Conservation (phyloP, 2,797 vertebrate genomes). For the Acropternis orthonyx region DNA sequence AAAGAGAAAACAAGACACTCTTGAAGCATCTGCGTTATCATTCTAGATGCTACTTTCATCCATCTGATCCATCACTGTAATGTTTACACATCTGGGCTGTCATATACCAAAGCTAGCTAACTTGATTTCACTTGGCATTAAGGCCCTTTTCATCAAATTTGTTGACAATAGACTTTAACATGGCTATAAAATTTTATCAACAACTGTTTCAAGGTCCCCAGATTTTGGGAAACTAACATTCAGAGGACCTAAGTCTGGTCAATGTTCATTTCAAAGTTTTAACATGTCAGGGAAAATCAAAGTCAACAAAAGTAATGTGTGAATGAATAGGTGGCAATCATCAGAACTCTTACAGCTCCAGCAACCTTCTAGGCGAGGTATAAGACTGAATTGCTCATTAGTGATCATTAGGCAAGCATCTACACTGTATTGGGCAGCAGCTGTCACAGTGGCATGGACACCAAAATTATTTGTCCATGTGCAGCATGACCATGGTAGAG, state of each 20-base stretch:
- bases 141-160: background rate
- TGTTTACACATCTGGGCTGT: background rate
- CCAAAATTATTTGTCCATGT: background rate
- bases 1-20: background rate
- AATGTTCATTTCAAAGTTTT: background rate
- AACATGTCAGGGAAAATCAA: background rate
- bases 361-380: background rate
- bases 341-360: background rate
- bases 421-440: background rate
- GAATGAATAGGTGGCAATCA: background rate
- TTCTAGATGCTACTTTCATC: background rate
- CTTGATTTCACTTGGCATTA: background rate
- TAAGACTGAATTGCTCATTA: background rate
- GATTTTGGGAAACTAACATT: background rate
- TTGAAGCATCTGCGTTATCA: background rate
- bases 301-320: background rate
- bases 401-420: background rate
- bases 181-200: background rate
- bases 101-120: background rate
- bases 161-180: background rate
- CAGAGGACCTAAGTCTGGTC: background rate
- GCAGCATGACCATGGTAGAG: background rate
- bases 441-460: background rate
- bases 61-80: background rate
- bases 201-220: background rate